These are phyloP conservation scores for Tipula confusa DNA, from an alignment of 2,888 invertebrate genomes.

Conservation along the genomic window DNA sequence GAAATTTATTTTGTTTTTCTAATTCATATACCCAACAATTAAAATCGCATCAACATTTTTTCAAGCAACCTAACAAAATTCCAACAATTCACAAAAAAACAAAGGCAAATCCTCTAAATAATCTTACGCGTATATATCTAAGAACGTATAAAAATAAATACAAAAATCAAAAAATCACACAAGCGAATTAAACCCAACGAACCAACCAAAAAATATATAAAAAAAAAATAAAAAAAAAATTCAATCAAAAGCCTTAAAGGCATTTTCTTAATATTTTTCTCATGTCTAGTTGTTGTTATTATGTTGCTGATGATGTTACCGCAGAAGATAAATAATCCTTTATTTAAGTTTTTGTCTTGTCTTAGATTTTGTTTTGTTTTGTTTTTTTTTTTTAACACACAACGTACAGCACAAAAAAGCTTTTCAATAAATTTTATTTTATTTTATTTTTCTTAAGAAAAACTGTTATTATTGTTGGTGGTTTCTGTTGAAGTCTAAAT, in stretches of 20 bases:
- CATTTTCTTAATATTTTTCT: slow-evolving; percentile 20
- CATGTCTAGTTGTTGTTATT: neutral
- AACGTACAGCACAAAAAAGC: neutral
- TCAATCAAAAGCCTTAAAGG: slow-evolving; percentile 20
- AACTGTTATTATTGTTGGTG: neutral
- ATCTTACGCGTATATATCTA: neutral
- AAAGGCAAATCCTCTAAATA: slow-evolving; percentile 7
- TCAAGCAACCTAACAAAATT: neutral
- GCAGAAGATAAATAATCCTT: slow-evolving; percentile 16
- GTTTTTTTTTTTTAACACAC: neutral
- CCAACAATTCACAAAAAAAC: neutral
- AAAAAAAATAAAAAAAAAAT: neutral
- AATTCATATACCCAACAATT: neutral
- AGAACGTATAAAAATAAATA: neutral
- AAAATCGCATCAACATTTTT: slow-evolving; percentile 14
- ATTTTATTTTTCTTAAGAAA: slow-evolving; percentile 4
- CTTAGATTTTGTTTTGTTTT: neutral
- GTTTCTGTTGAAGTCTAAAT: neutral
- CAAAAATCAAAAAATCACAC: slow-evolving; percentile 12
- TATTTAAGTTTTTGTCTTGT: neutral
- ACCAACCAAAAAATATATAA: no score
- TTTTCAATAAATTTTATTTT: slow-evolving; percentile 13
- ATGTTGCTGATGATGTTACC: neutral
- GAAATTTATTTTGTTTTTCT: neutral
- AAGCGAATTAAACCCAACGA: neutral